Conservation (phyloP, 2,113 vertebrate species). For the Myiozetetes cayanensis region DNA sequence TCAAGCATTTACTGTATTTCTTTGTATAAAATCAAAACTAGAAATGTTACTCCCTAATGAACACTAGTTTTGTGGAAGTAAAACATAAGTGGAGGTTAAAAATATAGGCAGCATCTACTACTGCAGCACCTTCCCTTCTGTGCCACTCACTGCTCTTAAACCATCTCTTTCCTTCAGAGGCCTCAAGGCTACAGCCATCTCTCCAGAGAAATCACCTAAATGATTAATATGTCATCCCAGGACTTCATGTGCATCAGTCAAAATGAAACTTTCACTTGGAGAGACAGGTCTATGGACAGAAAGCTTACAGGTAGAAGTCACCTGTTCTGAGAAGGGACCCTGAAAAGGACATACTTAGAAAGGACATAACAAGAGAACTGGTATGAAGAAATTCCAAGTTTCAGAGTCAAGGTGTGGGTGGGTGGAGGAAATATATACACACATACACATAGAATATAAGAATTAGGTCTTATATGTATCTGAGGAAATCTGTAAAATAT, state of each 20-base stretch:
- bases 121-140: not conserved
- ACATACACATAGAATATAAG: not conserved
- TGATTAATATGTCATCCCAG: not conserved
- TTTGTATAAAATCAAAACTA: not conserved
- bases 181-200: not conserved
- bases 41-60: not conserved
- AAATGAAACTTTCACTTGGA: not conserved
- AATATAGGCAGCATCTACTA: not conserved
- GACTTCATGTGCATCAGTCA: not conserved
- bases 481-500: not conserved
- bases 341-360: not conserved
- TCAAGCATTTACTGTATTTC: not conserved
- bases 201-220: not conserved
- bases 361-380: not conserved
- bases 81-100: not conserved
- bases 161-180: not conserved
- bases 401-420: accelerated
- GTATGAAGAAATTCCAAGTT: not conserved
- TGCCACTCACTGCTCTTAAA: not conserved
- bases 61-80: not conserved
- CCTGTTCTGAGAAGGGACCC: not conserved
- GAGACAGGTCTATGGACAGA: not conserved
- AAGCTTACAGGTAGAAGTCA: not conserved
- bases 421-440: too few relatives aligned
- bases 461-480: not conserved